Evolutionary conservation across 2,797 vertebrate genomes (phyloP).

Genomic region (Prunella strophiata): DNA sequence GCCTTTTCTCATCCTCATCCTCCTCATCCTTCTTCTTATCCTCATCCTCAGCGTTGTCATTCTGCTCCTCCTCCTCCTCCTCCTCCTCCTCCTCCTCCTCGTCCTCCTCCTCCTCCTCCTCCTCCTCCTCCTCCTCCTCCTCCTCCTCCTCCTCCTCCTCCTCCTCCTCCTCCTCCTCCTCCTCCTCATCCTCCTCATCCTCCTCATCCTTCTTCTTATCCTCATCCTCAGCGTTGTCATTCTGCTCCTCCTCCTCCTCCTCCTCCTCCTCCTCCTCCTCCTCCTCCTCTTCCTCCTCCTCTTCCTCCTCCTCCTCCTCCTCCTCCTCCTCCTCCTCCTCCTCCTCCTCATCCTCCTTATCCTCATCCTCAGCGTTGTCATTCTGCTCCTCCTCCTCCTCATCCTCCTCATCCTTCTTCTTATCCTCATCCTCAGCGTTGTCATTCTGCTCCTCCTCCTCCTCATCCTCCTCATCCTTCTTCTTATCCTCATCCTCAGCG

Average conservation of each 20-base stretch:
- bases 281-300: rapidly evolving
- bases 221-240: rapidly evolving
- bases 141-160: background rate
- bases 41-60: no score
- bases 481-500: background rate
- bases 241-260: rapidly evolving
- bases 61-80: no score
- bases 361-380: rapidly evolving
- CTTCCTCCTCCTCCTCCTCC: rapidly evolving
- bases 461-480: rapidly evolving
- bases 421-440: no score
- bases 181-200: rapidly evolving
- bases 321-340: rapidly evolving
- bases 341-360: rapidly evolving
- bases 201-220: background rate
- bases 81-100: background rate
- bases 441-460: rapidly evolving
- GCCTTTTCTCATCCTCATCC: background rate
- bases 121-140: background rate
- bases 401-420: rapidly evolving
- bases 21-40: background rate
- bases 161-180: rapidly evolving
- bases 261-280: background rate
- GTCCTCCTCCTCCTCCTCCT: rapidly evolving
- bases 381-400: rapidly evolving